Conservation (phyloP, 1,140 invertebrate species). For the Galleria mellonella region DNA sequence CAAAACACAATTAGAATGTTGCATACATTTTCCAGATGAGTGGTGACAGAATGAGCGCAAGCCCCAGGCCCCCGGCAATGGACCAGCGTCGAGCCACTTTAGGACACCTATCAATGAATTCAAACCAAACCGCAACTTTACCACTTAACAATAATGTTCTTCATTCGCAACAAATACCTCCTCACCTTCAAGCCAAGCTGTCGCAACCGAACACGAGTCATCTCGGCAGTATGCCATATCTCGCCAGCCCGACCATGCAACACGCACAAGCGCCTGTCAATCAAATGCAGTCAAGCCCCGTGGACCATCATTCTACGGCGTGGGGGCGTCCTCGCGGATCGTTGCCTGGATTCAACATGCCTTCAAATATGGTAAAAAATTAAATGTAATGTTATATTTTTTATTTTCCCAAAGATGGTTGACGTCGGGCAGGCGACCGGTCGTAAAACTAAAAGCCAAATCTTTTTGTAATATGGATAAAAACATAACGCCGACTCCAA, state of each 20-base stretch:
- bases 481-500: no score
- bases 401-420: no score
- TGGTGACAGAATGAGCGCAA: slow-evolving; percentile 46
- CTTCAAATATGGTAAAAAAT: slow-evolving; percentile 31
- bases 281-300: slow-evolving; percentile 26
- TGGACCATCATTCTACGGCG: slow-evolving; percentile 35
- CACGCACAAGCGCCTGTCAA: slow-evolving; percentile 18
- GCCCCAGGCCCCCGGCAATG: slow-evolving; percentile 35
- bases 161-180: slow-evolving; percentile 24
- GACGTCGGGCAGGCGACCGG: no score
- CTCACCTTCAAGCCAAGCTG: slow-evolving; percentile 28
- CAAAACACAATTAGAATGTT: no score
- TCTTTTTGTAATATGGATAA: no score
- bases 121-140: slow-evolving; percentile 12
- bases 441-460: no score
- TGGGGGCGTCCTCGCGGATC: slow-evolving; percentile 43
- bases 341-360: slow-evolving; percentile 39
- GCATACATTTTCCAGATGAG: slow-evolving; percentile 29
- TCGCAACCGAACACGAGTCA: slow-evolving; percentile 22
- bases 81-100: slow-evolving; percentile 46
- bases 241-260: slow-evolving; percentile 26
- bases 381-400: no score
- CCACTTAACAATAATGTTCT: slow-evolving; percentile 16
- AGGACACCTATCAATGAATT: slow-evolving; percentile 13
- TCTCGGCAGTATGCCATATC: slow-evolving; percentile 52